These are phyloP conservation scores for Megaceryle torquata DNA, from an alignment of 2,113 vertebrate genomes.

Conservation along the genomic window DNA sequence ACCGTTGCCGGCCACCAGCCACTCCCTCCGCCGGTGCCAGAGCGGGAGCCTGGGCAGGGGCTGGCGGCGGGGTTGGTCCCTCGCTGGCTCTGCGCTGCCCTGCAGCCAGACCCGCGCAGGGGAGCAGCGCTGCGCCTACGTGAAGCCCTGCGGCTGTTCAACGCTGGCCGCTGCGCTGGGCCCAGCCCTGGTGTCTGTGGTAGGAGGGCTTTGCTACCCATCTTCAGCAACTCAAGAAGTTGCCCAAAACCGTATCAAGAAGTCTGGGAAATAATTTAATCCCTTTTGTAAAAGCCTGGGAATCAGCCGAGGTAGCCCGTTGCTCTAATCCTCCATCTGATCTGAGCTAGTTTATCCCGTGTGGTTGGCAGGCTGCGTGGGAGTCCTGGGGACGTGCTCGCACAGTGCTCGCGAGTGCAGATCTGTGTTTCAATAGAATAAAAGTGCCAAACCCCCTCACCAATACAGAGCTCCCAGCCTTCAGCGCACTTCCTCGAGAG, in stretches of 20 bases:
- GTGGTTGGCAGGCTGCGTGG: neutral
- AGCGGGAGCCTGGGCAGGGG: neutral
- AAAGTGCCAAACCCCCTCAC: fast-evolving
- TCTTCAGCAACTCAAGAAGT: neutral
- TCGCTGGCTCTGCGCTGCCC: neutral
- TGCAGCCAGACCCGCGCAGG: neutral
- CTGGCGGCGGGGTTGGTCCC: neutral
- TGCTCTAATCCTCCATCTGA: neutral
- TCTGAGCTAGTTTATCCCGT: neutral
- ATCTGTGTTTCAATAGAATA: fast-evolving
- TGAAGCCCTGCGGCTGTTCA: neutral
- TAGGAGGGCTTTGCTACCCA: fast-evolving
- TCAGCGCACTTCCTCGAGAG: fast-evolving
- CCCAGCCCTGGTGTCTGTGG: fast-evolving
- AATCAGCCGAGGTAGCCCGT: neutral
- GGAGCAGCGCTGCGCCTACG: neutral
- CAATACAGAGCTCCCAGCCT: neutral
- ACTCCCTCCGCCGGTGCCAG: neutral
- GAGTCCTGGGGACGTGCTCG: neutral
- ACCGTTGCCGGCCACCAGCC: neutral
- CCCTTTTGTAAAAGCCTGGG: neutral
- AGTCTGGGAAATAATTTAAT: neutral
- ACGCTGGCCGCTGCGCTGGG: fast-evolving
- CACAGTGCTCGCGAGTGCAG: fast-evolving
- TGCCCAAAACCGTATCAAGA: fast-evolving